Evolutionary conservation across 2,797 vertebrate species (phyloP).

Genomic region (Zonotrichia albicollis): DNA sequence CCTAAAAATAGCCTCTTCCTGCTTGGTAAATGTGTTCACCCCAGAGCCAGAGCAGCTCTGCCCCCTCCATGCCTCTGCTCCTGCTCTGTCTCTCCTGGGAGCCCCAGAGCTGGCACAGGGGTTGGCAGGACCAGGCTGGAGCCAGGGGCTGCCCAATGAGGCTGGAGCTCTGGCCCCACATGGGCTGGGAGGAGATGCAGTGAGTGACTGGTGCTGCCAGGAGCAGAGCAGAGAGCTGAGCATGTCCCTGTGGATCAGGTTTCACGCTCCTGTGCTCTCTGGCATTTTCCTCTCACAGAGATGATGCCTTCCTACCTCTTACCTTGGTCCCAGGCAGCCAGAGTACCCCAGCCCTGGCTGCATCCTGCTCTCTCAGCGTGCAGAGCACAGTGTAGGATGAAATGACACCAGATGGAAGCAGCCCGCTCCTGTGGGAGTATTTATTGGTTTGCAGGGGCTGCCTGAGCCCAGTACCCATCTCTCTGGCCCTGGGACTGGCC

Average conservation of each 20-base stretch:
- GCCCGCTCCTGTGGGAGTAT: background rate
- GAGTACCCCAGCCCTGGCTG: background rate
- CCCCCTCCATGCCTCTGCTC: rapidly evolving
- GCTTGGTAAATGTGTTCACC: background rate
- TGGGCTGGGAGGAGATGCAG: background rate
- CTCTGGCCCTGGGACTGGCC: background rate
- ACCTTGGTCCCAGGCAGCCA: background rate
- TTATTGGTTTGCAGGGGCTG: constrained; percentile 31
- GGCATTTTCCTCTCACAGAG: background rate
- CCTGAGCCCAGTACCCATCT: background rate
- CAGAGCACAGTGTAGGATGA: background rate
- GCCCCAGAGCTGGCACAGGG: background rate
- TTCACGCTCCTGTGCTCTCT: rapidly evolving
- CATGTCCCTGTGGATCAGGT: rapidly evolving
- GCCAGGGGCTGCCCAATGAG: background rate
- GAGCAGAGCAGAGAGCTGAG: background rate
- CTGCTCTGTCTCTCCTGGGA: background rate
- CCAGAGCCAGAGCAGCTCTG: background rate
- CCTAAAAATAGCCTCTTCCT: background rate
- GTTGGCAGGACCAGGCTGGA: background rate
- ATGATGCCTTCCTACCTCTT: background rate
- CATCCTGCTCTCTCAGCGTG: rapidly evolving
- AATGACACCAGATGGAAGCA: background rate
- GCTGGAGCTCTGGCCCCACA: background rate
- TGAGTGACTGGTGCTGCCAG: rapidly evolving